These are phyloP conservation scores for Nothoprocta pentlandii DNA, from an alignment of 2,113 vertebrate species.

Conservation along the genomic window DNA sequence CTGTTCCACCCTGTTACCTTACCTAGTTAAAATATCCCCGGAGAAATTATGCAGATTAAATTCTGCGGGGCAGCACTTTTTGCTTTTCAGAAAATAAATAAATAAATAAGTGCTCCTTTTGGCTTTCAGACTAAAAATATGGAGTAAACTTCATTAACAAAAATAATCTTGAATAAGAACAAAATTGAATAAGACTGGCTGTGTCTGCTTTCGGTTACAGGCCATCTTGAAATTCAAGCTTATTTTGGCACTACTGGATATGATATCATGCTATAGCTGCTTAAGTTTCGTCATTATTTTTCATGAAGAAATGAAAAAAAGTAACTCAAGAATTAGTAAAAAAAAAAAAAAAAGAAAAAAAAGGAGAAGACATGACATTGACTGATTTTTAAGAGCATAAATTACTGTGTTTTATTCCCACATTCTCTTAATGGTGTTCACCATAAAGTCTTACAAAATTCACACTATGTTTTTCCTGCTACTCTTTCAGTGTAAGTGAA, in stretches of 20 bases:
- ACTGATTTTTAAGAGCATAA: not conserved
- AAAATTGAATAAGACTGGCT: not conserved
- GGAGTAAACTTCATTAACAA: not conserved
- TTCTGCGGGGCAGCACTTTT: not conserved
- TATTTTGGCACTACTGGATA: not conserved
- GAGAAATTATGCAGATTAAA: conserved; percentile 19
- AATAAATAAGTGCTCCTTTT: not conserved
- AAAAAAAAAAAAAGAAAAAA: not conserved
- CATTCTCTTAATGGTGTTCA: not conserved
- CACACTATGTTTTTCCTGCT: not conserved
- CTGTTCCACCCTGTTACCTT: not conserved
- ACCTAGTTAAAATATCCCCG: not conserved
- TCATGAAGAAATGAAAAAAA: not conserved
- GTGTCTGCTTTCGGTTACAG: not conserved
- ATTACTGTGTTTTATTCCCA: not conserved
- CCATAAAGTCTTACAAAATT: not conserved
- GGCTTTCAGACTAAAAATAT: not conserved
- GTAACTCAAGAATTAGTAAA: not conserved
- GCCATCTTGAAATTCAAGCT: not conserved
- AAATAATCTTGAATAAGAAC: not conserved
- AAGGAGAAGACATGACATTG: not conserved
- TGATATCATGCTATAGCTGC: not conserved
- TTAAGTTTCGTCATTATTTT: not conserved
- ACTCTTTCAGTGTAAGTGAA: not conserved
- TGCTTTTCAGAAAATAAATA: not conserved